Percentiles rank a stretch among this genome's conserved stretches.
Conservation (phyloP, 2,888 invertebrate species). For the Vesta saturnalis region DNA sequence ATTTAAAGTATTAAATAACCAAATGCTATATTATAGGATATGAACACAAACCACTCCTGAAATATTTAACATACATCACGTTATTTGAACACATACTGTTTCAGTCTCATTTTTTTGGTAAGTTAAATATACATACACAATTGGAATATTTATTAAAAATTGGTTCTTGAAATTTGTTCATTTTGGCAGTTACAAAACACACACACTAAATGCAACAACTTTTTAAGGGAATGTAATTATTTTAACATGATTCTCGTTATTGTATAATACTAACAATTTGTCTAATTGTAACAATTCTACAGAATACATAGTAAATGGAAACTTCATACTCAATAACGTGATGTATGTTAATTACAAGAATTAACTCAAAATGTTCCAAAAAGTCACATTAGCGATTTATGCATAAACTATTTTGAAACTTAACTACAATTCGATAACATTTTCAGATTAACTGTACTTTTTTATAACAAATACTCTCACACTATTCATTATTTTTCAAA, state of each 20-base stretch:
- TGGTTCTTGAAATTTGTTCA: too few species aligned
- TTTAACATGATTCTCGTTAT: too few species aligned
- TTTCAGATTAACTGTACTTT: background rate
- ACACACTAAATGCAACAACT: too few species aligned
- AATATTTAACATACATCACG: slow-evolving; percentile 9
- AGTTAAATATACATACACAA: too few species aligned
- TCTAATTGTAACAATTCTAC: too few species aligned
- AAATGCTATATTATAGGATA: slow-evolving; percentile 10
- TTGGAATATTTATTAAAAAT: too few species aligned
- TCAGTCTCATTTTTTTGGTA: slow-evolving; percentile 27
- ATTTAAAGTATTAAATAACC: slow-evolving; percentile 15
- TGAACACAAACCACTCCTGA: slow-evolving; percentile 34
- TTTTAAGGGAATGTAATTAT: background rate
- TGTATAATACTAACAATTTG: too few species aligned
- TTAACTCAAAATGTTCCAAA: background rate
- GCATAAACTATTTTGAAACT: slow-evolving; percentile 9
- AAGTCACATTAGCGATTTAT: background rate
- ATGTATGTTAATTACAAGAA: background rate
- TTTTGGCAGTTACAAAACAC: background rate
- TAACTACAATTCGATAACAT: slow-evolving; percentile 1
- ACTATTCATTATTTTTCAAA: background rate
- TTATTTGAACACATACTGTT: slow-evolving; percentile 26
- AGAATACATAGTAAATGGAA: too few species aligned
- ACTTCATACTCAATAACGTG: background rate
- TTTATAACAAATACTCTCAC: background rate